A percentile compares a stretch with the other conserved stretches of the same genome.
Evolutionary conservation across 2,113 vertebrate species (phyloP).

Genomic region (Oreotrochilus melanogaster): DNA sequence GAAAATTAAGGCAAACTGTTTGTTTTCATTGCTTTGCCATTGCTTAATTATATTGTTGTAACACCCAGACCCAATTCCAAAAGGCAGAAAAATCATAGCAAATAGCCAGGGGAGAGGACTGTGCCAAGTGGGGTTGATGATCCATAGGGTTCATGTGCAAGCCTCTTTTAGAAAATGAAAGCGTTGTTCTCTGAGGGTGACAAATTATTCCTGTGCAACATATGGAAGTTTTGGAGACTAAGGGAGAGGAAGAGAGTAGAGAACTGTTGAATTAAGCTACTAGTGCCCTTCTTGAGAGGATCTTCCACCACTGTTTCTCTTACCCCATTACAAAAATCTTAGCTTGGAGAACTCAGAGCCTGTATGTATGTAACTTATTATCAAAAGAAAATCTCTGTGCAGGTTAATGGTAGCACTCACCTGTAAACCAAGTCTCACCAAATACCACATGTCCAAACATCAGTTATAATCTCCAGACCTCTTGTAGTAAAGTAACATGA

Average conservation of each 20-base stretch:
- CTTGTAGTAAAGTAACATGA: neutral
- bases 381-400: neutral
- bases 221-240: neutral
- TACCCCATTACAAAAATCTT: neutral
- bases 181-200: neutral
- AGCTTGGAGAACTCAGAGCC: neutral
- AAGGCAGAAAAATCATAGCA: neutral
- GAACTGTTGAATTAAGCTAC: neutral
- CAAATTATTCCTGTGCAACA: neutral
- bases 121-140: neutral
- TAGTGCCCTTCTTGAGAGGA: neutral
- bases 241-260: neutral
- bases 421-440: neutral
- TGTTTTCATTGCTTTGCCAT: neutral
- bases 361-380: neutral
- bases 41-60: neutral
- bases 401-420: neutral
- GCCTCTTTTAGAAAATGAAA: neutral
- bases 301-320: neutral
- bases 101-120: neutral
- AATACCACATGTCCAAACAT: accelerated
- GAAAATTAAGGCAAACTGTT: neutral
- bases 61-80: neutral
- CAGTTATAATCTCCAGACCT: neutral
- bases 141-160: accelerated